Conservation (phyloP, 2,797 vertebrate species). For the Rhynchotus rufescens region DNA sequence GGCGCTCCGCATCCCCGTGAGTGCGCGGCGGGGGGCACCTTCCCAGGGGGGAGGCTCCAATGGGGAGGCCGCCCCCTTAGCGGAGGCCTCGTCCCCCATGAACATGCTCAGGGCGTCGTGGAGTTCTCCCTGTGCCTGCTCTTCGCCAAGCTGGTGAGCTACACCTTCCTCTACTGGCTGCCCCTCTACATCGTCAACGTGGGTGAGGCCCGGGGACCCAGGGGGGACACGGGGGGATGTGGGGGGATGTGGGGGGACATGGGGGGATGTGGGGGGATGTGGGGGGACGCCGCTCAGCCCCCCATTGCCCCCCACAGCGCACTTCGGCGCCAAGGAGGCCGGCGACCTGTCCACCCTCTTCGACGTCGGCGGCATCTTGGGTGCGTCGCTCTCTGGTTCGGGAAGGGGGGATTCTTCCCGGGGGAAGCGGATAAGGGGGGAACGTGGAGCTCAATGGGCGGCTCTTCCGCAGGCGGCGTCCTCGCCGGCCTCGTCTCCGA, state of each 20-base stretch:
- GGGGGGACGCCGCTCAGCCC: too few species aligned
- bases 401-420: too few species aligned
- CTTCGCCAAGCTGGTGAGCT: conserved; percentile 98
- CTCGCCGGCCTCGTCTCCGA: conserved; percentile 91
- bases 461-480: conserved; percentile 85
- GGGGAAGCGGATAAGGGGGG: too few species aligned
- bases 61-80: too few species aligned
- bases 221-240: too few species aligned
- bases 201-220: conserved; percentile 77
- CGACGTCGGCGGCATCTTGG: conserved; percentile 93
- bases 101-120: conserved; percentile 82
- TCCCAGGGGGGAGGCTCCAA: too few species aligned
- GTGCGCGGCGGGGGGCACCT: too few species aligned
- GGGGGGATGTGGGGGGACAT: too few species aligned
- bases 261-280: too few species aligned
- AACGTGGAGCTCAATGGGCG: not conserved
- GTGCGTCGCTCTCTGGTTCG: conserved; percentile 11
- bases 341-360: conserved; percentile 96
- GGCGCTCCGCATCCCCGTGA: conserved; percentile 91
- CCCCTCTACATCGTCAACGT: conserved; percentile 95
- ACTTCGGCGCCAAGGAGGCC: conserved; percentile 90
- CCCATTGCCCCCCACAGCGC: conserved; percentile 79
- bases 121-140: conserved; percentile 97
- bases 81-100: too few species aligned
- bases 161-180: conserved; percentile 98